Conservation (phyloP, 2,113 vertebrate species). For the Pipra filicauda region DNA sequence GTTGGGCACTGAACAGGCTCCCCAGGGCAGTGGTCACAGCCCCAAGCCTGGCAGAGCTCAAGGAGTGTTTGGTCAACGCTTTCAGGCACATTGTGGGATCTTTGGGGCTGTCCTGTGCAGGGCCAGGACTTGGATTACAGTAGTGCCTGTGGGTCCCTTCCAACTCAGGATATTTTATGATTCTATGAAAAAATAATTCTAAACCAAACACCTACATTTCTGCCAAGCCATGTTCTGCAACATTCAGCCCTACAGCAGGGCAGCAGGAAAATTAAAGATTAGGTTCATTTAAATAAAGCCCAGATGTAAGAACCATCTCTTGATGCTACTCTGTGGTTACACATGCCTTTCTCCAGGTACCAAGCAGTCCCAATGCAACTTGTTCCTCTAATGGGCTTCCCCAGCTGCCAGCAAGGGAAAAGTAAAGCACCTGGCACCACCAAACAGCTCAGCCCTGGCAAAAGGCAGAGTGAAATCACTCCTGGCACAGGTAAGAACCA, state of each 20-base stretch:
- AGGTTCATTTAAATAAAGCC: neutral
- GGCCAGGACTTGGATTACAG: neutral
- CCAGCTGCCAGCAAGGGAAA: neutral
- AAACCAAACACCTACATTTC: neutral
- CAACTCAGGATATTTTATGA: neutral
- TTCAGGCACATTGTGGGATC: neutral
- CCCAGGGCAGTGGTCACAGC: neutral
- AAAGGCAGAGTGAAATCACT: slow-evolving; percentile 15
- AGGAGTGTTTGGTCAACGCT: neutral
- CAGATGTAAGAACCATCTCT: neutral
- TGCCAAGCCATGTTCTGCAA: neutral
- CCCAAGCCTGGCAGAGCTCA: neutral
- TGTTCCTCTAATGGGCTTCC: neutral
- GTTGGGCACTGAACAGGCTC: neutral
- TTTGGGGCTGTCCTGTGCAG: neutral
- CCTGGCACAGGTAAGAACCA: slow-evolving; percentile 31
- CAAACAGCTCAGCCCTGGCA: neutral
- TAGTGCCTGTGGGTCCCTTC: neutral
- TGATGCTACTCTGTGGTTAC: neutral
- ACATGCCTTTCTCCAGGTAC: neutral
- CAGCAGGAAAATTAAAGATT: neutral
- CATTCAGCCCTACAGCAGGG: neutral
- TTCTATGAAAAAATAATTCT: neutral
- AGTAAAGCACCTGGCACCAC: neutral
- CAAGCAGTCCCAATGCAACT: neutral